phyloP scores from a whole-genome alignment of 1,140 invertebrate genomes.

The Scaptodrosophila lebanonensis region DNA sequence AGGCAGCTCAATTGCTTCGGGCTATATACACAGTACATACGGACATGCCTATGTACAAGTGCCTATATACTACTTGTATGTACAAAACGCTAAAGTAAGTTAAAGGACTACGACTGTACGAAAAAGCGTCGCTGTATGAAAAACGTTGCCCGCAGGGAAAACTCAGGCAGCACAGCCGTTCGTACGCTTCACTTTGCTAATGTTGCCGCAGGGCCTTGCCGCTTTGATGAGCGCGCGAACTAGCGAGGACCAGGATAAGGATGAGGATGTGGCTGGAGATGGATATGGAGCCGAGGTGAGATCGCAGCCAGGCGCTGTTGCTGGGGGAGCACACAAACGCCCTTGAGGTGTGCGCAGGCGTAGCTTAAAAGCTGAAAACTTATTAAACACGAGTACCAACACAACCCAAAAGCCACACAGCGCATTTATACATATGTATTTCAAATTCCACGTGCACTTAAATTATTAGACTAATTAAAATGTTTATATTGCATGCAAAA shows the following conservation, averaged over 20 bases:
- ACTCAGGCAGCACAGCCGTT: constrained; percentile 29
- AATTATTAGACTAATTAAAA: too few species aligned
- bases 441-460: too few species aligned
- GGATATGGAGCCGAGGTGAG: constrained; percentile 23
- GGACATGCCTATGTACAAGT: constrained; percentile 47
- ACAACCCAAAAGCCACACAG: too few species aligned
- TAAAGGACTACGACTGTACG: constrained; percentile 38
- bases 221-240: constrained; percentile 62
- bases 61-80: constrained; percentile 46
- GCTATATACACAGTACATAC: constrained; percentile 9
- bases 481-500: too few species aligned
- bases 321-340: constrained; percentile 26
- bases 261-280: background rate
- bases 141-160: constrained; percentile 31
- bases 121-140: constrained; percentile 72
- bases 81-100: constrained; percentile 52
- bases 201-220: constrained; percentile 64
- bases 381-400: too few species aligned
- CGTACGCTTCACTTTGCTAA: constrained; percentile 68
- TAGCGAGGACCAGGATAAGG: constrained; percentile 23
- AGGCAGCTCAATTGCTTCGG: constrained; percentile 20
- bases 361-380: too few species aligned
- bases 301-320: constrained; percentile 35
- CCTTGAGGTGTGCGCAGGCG: constrained; percentile 13
- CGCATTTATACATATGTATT: too few species aligned